Evolutionary conservation across 2,888 invertebrate genomes (phyloP).

Genomic region (Mimas tiliae): DNA sequence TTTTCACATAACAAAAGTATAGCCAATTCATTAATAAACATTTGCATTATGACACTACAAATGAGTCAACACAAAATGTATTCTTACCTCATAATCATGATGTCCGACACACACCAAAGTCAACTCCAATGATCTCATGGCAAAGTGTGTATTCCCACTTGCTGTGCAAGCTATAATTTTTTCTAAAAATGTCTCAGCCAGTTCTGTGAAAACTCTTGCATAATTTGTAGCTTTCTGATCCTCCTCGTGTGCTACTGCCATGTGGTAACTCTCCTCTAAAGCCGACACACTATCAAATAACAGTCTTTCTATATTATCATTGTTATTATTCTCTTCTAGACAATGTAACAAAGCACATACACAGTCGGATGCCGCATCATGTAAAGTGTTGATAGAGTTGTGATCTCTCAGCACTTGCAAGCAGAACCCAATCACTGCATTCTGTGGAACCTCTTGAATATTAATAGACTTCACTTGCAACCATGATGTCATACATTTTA

Average conservation of each 20-base stretch:
- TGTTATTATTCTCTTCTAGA: slow-evolving; percentile 90
- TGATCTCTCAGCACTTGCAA: slow-evolving; percentile 88
- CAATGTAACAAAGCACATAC: slow-evolving; percentile 93
- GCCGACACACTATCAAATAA: slow-evolving; percentile 92
- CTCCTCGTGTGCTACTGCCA: slow-evolving; percentile 96
- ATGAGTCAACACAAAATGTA: too few species aligned
- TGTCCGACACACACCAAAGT: slow-evolving; percentile 97
- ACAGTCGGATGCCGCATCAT: slow-evolving; percentile 96
- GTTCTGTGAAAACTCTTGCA: slow-evolving; percentile 96
- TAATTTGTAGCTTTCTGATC: slow-evolving; percentile 97
- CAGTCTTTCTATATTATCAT: slow-evolving; percentile 89
- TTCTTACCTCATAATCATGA: slow-evolving; percentile 95
- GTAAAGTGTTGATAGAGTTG: slow-evolving; percentile 87
- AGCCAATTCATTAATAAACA: too few species aligned
- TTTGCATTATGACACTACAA: too few species aligned
- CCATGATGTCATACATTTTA: slow-evolving; percentile 97
- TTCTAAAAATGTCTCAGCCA: slow-evolving; percentile 95
- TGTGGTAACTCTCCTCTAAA: slow-evolving; percentile 93
- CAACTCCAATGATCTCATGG: slow-evolving; percentile 93
- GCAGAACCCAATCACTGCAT: slow-evolving; percentile 89
- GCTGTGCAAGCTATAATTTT: slow-evolving; percentile 89
- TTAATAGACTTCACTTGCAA: slow-evolving; percentile 92
- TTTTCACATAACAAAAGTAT: too few species aligned
- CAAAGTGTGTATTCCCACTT: slow-evolving; percentile 88
- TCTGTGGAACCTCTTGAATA: slow-evolving; percentile 89